Base-by-base conservation (phyloP, 2,113 vertebrate species). In the Colistium nudipinnis region DNA sequence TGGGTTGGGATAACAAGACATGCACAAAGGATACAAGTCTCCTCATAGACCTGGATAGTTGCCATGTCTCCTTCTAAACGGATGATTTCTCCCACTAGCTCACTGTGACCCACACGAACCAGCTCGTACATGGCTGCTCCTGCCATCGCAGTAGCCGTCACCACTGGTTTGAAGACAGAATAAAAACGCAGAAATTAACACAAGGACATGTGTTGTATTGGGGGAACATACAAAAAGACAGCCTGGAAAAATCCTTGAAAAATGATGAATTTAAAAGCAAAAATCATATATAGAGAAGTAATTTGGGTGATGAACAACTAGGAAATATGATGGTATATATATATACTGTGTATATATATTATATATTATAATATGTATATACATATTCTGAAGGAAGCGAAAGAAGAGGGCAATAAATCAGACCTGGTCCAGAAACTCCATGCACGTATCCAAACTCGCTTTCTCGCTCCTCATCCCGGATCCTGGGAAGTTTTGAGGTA, bases 71-170 rank as follows among this genome's bases (percentile, higher is more conserved):
- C 97, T 82, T 99, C 97, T 85, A 99, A 78, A 2, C 98, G 94
- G 85, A 99, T 99, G 71, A 99, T 98, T 89, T 99, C 98, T 82
- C 98, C 98, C 43, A 99, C 97, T 81, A 99, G 89, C 43, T 99
- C 97, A 1, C 94, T 94, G 92, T 99, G 97, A 53, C 98, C 96
- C 3, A 99, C 97, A 68, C 97, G 95, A 5, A 99, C 97, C 90
- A 99, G 90, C 83, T 99, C 97, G 1, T 99, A 99, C 98, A 99
- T 99, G 60, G 98, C 97, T n/a, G 97, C 96, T 16, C 97, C 97
- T 0, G 96, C 93, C 98, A 99, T 99, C 45, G 95, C 94, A 71
- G 95, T 94, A 0, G 97, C 98, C 0, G 95, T 99, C 67, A 99
- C 98, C 88, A 99, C 97, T 99, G 3, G 16, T 41, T 39, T 7